Conservation (phyloP, 2,113 vertebrate species). For the Chiloscyllium plagiosum region DNA sequence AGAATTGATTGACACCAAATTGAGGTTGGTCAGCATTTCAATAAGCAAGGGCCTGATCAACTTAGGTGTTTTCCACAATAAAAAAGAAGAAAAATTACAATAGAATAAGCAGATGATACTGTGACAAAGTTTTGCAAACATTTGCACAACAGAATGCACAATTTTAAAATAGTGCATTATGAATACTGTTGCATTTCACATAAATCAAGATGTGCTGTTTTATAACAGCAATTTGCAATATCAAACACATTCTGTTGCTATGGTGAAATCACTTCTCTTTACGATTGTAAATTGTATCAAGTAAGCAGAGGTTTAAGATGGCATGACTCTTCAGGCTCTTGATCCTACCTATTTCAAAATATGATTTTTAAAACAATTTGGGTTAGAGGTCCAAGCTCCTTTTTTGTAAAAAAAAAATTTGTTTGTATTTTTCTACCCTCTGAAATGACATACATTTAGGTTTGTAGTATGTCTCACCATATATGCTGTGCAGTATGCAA, state of each 20-base stretch:
- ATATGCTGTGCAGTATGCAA: background rate
- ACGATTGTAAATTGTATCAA: background rate
- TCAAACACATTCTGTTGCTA: background rate
- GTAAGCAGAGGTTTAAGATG: no score
- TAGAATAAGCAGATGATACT: background rate
- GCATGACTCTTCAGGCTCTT: no score
- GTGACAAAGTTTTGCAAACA: background rate
- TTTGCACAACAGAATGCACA: no score
- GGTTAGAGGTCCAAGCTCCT: no score
- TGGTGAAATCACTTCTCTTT: background rate
- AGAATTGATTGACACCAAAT: background rate
- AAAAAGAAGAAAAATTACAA: background rate
- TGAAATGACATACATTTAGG: background rate
- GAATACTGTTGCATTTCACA: background rate
- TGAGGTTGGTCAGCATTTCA: background rate
- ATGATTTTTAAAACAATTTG: no score
- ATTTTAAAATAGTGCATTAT: no score
- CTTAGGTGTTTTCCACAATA: background rate
- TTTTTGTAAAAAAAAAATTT: background rate
- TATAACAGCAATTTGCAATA: background rate
- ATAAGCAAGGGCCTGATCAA: background rate
- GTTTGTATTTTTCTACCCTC: background rate
- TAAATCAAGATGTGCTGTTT: background rate
- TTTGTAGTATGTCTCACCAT: background rate
- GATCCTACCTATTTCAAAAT: background rate